A percentile compares a stretch with the other conserved stretches of the same genome.
Conservation (phyloP, 2,888 invertebrate genomes). For the Pheosia tremula region DNA sequence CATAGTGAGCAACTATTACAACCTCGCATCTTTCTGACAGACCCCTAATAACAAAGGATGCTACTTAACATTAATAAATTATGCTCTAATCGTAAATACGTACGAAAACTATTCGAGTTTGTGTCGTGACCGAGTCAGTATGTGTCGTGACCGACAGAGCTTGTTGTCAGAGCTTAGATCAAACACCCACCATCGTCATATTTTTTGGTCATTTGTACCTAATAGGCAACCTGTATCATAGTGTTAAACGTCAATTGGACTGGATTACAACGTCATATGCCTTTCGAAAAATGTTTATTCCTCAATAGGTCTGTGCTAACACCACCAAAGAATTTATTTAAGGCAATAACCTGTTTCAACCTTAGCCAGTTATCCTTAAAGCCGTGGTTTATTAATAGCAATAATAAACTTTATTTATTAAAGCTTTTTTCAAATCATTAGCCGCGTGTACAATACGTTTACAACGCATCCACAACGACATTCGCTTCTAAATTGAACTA, state of each 20-base stretch:
- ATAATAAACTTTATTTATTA: not conserved
- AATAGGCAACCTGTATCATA: slow-evolving; percentile 20
- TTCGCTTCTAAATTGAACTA: slow-evolving; percentile 26
- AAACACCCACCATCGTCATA: slow-evolving; percentile 19
- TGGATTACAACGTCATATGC: not conserved
- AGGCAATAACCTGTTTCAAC: not conserved
- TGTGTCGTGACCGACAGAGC: slow-evolving; percentile 23
- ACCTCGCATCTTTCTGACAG: slow-evolving; percentile 45
- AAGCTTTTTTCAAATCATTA: not conserved
- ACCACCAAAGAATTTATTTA: no score
- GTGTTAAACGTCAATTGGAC: slow-evolving; percentile 13
- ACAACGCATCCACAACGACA: slow-evolving; percentile 17
- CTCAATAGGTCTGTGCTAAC: no score
- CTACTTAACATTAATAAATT: slow-evolving; percentile 45
- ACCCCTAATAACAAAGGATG: slow-evolving; percentile 14
- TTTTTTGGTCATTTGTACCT: slow-evolving; percentile 38
- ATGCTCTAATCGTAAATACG: slow-evolving; percentile 55
- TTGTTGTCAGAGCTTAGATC: slow-evolving; percentile 18
- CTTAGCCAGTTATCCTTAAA: not conserved
- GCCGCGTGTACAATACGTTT: not conserved
- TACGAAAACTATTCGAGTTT: slow-evolving; percentile 70
- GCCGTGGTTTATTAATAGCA: not conserved
- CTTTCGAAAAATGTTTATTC: no score
- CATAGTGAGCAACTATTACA: slow-evolving; percentile 56
- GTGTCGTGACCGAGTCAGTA: slow-evolving; percentile 47